Evolutionary conservation across 1,140 invertebrate species (phyloP), one percentile per base, ranked within the genome.

Genomic region (Drosophila auraria): DNA sequence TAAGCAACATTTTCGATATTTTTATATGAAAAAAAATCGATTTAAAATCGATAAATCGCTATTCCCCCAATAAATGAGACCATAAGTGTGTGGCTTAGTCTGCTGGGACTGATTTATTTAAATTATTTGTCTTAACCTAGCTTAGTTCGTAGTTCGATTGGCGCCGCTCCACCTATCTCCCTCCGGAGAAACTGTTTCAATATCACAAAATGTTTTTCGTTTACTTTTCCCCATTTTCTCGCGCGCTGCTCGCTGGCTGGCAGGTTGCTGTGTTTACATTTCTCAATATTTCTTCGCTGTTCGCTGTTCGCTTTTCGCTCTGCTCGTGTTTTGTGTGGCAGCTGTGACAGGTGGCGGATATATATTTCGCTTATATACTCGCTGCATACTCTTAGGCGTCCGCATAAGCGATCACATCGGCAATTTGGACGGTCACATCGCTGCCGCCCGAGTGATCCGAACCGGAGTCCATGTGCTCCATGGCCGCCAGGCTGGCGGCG

Each of bases 371-470:
- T 5, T 17, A n/a, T 44, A 17, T 33, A 54, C 36, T 49, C 30
- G 44, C 69, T 56, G 83, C 61, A 66, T 82, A 83, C 56, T 74
- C 62, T 86, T 54, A 84, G 72, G 86, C 86, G 72, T 93, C 92
- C 30, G 74, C 92, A 80, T 93, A 93, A 56, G 84, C 71, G 49
- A 93, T 92, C 62, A 92, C 75, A 74, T 93, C 92, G 50, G 91
- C 83, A 23, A 93, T 92, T 76, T 92, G 82, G 57, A 92, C 91
- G 60, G 92, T 93, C 73, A 92, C 89, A 82, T 92, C 79, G 38
- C 92, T 93, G 45, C 91, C 92, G 36, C 92, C 92, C 15, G 92
- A 93, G 91, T 93, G 92, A 92, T 93, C 78, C 15, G 92, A 93
- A 0, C 82, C 82, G 2, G 78, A 78, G 62, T 91, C 91, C 91